Evolutionary conservation across 1,140 invertebrate genomes (phyloP).

Genomic region (Hirudo medicinalis): DNA sequence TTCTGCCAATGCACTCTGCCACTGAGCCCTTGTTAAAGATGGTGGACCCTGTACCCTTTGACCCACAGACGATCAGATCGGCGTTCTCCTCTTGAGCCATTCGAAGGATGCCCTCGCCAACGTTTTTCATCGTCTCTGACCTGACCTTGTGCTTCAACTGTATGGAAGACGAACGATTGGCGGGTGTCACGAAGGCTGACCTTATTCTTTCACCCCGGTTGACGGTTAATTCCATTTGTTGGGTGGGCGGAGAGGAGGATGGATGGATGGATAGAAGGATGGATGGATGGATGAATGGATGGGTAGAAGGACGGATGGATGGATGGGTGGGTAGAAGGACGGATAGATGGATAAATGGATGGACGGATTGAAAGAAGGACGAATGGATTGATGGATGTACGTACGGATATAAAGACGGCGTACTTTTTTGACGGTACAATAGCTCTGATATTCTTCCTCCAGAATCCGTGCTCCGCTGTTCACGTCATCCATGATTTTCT

Average conservation of each 20-base stretch:
- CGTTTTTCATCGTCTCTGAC: constrained; percentile 13
- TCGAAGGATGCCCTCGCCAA: constrained; percentile 12
- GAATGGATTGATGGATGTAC: not conserved
- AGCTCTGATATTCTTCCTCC: constrained; percentile 17
- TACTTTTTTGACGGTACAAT: constrained; percentile 17
- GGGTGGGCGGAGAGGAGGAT: not conserved
- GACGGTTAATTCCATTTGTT: no score
- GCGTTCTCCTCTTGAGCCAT: constrained; percentile 1
- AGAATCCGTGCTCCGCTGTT: constrained; percentile 15
- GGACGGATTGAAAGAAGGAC: not conserved
- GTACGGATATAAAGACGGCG: not conserved
- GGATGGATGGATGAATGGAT: not conserved
- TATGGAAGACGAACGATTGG: not conserved
- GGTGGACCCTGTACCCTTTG: constrained; percentile 9
- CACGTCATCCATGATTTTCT: constrained; percentile 19
- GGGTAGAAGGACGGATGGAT: not conserved
- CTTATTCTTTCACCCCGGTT: no score
- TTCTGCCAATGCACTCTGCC: not conserved
- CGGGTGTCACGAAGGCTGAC: no score
- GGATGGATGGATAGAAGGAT: not conserved
- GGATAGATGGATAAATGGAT: not conserved
- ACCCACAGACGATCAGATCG: constrained; percentile 16
- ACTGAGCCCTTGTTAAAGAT: constrained; percentile 5
- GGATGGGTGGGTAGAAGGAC: not conserved
- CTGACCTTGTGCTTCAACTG: constrained; percentile 16